Percentiles rank a stretch among this genome's conserved stretches.
These are phyloP conservation scores for Sitta carolinensis DNA, from an alignment of 2,797 vertebrate species.

Conservation along the genomic window DNA sequence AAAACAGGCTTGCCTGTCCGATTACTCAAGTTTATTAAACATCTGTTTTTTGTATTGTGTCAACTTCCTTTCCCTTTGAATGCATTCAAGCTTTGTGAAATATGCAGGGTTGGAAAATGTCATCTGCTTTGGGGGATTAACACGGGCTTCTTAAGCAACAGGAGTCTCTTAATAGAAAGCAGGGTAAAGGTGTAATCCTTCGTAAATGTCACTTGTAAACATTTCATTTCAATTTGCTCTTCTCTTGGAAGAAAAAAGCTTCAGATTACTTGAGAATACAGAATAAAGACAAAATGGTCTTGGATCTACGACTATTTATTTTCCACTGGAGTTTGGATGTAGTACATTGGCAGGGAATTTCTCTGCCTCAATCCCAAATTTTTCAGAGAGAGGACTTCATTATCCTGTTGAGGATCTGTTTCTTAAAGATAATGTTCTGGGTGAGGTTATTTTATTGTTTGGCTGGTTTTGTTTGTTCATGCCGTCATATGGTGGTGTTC, in stretches of 20 bases:
- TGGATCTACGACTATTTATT: not conserved
- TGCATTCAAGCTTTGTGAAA: constrained; percentile 38
- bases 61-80: constrained; percentile 17
- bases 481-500: not conserved
- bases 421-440: not conserved
- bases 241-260: not conserved
- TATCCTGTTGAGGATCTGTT: not conserved
- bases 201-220: not conserved
- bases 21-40: constrained; percentile 54
- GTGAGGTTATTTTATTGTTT: not conserved
- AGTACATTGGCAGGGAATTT: not conserved
- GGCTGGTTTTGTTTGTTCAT: not conserved
- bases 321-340: not conserved
- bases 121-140: constrained; percentile 39
- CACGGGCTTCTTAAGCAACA: constrained; percentile 13
- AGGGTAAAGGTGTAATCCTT: constrained; percentile 24
- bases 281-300: not conserved
- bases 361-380: not conserved
- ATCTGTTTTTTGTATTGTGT: constrained; percentile 41
- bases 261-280: not conserved
- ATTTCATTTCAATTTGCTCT: not conserved
- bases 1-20: constrained; percentile 2
- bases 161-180: constrained; percentile 13
- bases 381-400: not conserved
- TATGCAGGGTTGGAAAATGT: constrained; percentile 1